phyloP scores from a whole-genome alignment of 2,113 vertebrate genomes.

The Mugil cephalus region DNA sequence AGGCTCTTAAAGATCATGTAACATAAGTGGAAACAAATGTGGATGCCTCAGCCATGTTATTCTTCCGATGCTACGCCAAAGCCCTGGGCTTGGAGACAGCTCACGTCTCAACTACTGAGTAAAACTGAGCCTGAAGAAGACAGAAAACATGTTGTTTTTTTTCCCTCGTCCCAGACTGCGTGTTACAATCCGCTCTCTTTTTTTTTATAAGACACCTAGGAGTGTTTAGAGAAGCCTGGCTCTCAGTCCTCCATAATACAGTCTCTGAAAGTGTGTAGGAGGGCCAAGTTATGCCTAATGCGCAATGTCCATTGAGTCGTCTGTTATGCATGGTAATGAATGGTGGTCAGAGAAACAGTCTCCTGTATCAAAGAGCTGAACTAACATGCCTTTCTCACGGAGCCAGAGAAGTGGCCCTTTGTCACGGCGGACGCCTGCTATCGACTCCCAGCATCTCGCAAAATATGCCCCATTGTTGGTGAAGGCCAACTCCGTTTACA shows the following conservation, averaged over 20 bases:
- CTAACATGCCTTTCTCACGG: conserved; percentile 91
- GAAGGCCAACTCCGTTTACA: conserved; percentile 82
- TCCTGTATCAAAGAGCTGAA: conserved; percentile 87
- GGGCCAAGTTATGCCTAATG: conserved; percentile 91
- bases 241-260: conserved; percentile 51
- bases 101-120: conserved; percentile 33
- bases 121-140: conserved; percentile 30
- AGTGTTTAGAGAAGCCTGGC: conserved; percentile 60
- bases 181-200: conserved; percentile 16
- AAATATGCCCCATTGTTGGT: conserved; percentile 85
- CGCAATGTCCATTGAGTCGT: conserved; percentile 91
- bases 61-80: conserved; percentile 65
- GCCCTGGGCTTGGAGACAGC: conserved; percentile 41
- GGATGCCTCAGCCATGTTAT: conserved; percentile 69
- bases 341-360: conserved; percentile 91
- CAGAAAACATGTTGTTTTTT: not conserved
- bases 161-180: conserved; percentile 5
- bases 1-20: conserved; percentile 85
- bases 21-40: conserved; percentile 87
- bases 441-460: conserved; percentile 78
- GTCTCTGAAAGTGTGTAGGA: conserved; percentile 79
- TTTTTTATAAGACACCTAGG: conserved; percentile 66
- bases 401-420: conserved; percentile 84
- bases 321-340: conserved; percentile 94
- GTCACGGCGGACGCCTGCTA: conserved; percentile 79